Conservation (phyloP, 2,797 vertebrate genomes). For the Falco cherrug region DNA sequence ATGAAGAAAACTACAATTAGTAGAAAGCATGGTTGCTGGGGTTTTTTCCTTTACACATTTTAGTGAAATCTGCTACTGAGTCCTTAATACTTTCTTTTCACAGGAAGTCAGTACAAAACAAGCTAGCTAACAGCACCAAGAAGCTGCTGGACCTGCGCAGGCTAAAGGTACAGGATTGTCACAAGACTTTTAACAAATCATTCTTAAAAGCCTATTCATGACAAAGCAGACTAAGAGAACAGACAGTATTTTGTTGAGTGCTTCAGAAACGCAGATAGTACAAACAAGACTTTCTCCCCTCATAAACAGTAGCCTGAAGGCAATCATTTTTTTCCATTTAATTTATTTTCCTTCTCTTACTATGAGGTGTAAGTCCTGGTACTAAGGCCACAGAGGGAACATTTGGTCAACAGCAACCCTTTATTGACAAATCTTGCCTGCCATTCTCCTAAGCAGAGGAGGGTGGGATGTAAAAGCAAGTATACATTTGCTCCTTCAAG, state of each 20-base stretch:
- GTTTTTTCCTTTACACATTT: background rate
- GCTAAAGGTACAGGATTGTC: background rate
- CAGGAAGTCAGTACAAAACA: background rate
- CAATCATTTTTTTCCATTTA: background rate
- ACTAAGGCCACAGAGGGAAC: background rate
- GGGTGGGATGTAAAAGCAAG: background rate
- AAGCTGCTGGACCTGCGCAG: background rate
- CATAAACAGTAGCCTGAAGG: background rate
- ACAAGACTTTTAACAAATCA: background rate
- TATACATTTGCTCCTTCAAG: background rate
- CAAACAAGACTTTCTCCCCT: background rate
- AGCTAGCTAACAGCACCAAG: background rate
- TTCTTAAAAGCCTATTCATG: background rate
- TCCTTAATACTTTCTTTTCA: background rate
- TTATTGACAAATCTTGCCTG: accelerated
- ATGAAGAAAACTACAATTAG: background rate
- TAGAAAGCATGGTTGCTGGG: background rate
- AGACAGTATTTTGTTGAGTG: background rate
- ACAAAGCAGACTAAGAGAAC: background rate
- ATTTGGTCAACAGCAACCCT: accelerated
- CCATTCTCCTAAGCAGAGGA: background rate
- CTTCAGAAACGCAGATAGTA: background rate
- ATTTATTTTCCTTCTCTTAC: background rate
- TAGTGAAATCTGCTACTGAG: background rate
- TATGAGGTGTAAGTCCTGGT: background rate